Percentiles rank a stretch among this genome's conserved stretches.
Evolutionary conservation across 1,140 invertebrate genomes (phyloP).

Genomic region (Drosophila insularis): DNA sequence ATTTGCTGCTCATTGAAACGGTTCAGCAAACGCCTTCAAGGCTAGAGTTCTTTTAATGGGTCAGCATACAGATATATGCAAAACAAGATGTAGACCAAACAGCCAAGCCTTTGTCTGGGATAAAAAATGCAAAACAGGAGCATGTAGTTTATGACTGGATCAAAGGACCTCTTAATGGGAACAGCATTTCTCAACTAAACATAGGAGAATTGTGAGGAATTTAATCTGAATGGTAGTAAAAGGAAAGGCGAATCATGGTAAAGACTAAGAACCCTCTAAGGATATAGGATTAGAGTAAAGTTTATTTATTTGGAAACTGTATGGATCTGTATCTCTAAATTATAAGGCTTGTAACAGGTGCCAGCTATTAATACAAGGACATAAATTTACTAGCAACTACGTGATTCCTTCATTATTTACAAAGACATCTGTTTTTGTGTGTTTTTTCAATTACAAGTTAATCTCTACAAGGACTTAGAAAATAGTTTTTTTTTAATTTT

Average conservation of each 20-base stretch:
- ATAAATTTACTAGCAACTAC: too few species aligned
- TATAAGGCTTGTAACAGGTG: too few species aligned
- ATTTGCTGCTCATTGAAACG: slow-evolving; percentile 36
- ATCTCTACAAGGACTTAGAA: slow-evolving; percentile 4
- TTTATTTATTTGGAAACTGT: too few species aligned
- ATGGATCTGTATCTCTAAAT: too few species aligned
- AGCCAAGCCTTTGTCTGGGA: neutral
- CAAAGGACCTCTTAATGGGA: neutral
- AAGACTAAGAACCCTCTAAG: too few species aligned
- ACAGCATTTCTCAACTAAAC: neutral
- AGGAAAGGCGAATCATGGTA: too few species aligned
- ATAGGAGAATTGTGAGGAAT: neutral
- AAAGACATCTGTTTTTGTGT: too few species aligned
- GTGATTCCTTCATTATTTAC: too few species aligned
- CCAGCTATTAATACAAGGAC: too few species aligned
- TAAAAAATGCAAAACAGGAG: slow-evolving; percentile 2
- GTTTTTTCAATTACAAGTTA: neutral
- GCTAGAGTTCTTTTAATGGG: slow-evolving; percentile 50
- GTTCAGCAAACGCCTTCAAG: slow-evolving; percentile 69
- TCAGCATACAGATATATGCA: slow-evolving; percentile 34
- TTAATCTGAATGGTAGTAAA: neutral
- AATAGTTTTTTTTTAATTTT: slow-evolving; percentile 26
- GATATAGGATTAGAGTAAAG: too few species aligned
- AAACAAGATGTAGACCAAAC: neutral
- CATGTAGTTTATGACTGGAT: neutral